Conservation (phyloP, 1,140 invertebrate species). For the Euura lappo region DNA sequence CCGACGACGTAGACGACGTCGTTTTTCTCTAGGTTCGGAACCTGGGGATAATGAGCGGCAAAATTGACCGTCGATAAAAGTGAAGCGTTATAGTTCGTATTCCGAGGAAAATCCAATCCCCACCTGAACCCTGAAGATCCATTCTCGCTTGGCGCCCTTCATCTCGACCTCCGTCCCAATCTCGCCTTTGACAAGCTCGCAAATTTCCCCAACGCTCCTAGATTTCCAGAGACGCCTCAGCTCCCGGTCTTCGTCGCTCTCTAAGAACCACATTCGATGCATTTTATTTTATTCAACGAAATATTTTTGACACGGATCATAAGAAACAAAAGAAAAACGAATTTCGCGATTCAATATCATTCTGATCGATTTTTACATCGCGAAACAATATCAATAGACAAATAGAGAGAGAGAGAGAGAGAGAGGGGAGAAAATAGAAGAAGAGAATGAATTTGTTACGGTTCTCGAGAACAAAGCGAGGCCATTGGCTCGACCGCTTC, state of each 20-base stretch:
- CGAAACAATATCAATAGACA: neutral
- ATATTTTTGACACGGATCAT: too few relatives aligned
- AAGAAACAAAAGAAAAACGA: too few relatives aligned
- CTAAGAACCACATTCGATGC: constrained; percentile 42
- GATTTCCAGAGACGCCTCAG: constrained; percentile 26
- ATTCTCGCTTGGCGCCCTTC: constrained; percentile 54
- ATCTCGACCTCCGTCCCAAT: constrained; percentile 35
- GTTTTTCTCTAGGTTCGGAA: constrained; percentile 52
- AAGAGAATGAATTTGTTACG: neutral
- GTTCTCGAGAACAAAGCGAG: neutral
- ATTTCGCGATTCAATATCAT: neutral
- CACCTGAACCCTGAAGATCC: constrained; percentile 58
- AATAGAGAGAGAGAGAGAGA: too few relatives aligned
- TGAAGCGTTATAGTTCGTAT: neutral
- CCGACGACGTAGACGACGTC: constrained; percentile 56
- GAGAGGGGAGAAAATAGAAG: neutral
- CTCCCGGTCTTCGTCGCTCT: constrained; percentile 29
- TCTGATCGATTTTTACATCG: neutral
- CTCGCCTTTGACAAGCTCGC: constrained; percentile 18
- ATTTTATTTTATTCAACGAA: constrained; percentile 28
- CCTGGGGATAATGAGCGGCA: constrained; percentile 30
- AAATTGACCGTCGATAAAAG: too few relatives aligned
- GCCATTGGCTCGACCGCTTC: too few relatives aligned
- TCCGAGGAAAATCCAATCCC: neutral
- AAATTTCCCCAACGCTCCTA: constrained; percentile 20